Base-by-base conservation (phyloP, 2,797 vertebrate genomes). In the Phyllotis vaccarum region DNA sequence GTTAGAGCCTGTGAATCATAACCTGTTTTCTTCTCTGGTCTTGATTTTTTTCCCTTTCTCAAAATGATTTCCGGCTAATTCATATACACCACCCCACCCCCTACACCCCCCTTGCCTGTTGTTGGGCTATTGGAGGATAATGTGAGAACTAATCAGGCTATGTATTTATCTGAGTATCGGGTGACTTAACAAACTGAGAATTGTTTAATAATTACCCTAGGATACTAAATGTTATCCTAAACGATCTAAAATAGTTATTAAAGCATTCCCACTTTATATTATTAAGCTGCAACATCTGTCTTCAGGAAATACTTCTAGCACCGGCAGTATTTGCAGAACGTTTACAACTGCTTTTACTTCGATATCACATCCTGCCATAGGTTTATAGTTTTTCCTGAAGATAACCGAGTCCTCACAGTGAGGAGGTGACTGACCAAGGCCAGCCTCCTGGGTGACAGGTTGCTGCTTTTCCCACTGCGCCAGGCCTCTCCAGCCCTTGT, bases 341-440 rank as follows among this genome's bases (percentile, higher is more conserved):
- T 98, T 98, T 97, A 97, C 86, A 97, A 95, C 93, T 78, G 94
- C 97, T 97, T 97, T 97, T 97, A 97, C 95, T 94, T 97, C 74
- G 96, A 96, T 94, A 92, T 94, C 90, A 81, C 60, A 78, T 46
- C 56, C 92, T 90, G 27, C 76, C 58, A 94, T 93, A 93, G 70
- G 88, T 94, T 95, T 94, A 95, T 94, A 89, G 91, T 64, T 88
- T 56, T 86, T 62, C 94, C 93, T 91, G 60, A 88, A 87, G 86
- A 85, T 93, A 91, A 90, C 91, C 27, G 43, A 93, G 82, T 52
- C 66, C 52, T 93, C 87, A 3, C 1, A 86, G 19, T 83, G 90
- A 96, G 93, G 79, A 92, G 75, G 90, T 90, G 62, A 90, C 92
- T 88, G 60, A 94, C 37, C 49, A 21, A 85, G 54, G 90, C 56